Evolutionary conservation across 92 coral and sea anemone genomes (phyloP), one percentile per base, ranked within the genome.

Genomic region (Porites divaricata): DNA sequence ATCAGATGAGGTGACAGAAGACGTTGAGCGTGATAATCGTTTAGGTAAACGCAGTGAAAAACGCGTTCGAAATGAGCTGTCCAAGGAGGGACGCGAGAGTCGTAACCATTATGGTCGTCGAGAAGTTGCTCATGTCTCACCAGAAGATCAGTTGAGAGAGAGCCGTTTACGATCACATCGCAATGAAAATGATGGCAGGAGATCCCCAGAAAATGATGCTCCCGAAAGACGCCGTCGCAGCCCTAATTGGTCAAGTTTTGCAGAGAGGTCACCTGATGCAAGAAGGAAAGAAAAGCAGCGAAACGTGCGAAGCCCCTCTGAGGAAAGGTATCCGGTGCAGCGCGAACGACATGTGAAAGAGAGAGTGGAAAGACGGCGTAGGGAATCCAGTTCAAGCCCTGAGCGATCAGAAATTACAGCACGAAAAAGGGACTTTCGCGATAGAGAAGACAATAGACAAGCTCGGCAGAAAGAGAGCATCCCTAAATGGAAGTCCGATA

Each of bases 361-460:
- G 19, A 53, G 23, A 24, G 50, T 52, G 7, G 72, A 61, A 4
- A 82, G 79, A 41, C 72, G 79, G 72, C 72, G 72, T 59, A 54
- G 54, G 64, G 51, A 57, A 19, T 59, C 71, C 1, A 82, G 72
- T 50, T 58, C 86, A 50, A 82, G 78, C 71, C 72, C 86, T 59
- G 86, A 72, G 63, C 78, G 72, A 19, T 2, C 63, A 45, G 9
- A 26, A 21, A 1, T 16, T 9, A 17, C 68, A 9, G 41, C 22
- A 15, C 69, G 69, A 51, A 67, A 63, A 24, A 76, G 67, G 8
- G 88, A 24, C 35, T 84, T 83, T 17, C 75, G 81, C 8, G 88
- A 84, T 9, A 53, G 73, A 74, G 81, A 84, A 49, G 53, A 15
- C 53, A 22, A 75, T 6, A 53, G 76, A 19, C 35, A 22, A 35